Percentiles rank a stretch among this genome's conserved stretches.
Evolutionary conservation across 2,113 vertebrate genomes (phyloP).

Genomic region (Dascyllus trimaculatus): DNA sequence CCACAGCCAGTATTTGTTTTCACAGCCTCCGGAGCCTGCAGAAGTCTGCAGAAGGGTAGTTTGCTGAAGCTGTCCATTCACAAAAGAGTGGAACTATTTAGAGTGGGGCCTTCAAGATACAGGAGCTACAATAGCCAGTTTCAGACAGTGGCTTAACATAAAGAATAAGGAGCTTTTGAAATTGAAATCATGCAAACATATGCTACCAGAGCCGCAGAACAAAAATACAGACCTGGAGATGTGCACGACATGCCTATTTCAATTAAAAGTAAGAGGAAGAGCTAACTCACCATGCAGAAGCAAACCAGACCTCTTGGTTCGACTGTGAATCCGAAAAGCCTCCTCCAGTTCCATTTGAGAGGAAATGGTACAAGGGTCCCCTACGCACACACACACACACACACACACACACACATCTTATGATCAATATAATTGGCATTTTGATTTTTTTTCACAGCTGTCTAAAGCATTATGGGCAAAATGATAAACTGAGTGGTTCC

Average conservation of each 20-base stretch:
- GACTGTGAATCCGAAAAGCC: slow-evolving; percentile 91
- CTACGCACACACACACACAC: slow-evolving; percentile 73
- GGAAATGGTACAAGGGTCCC: slow-evolving; percentile 98
- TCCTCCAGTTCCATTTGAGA: slow-evolving; percentile 98
- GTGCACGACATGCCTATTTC: too few relatives aligned
- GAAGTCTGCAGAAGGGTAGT: not conserved
- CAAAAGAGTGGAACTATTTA: too few relatives aligned
- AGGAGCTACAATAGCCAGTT: not conserved
- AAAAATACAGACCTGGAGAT: not conserved
- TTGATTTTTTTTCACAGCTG: too few relatives aligned
- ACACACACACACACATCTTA: not conserved
- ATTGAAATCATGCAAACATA: not conserved
- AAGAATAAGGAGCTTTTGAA: not conserved
- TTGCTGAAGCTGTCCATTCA: not conserved
- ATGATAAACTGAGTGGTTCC: too few relatives aligned
- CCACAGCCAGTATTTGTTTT: not conserved
- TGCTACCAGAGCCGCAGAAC: not conserved
- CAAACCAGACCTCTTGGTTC: slow-evolving; percentile 86
- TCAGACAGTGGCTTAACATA: not conserved
- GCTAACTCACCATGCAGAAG: slow-evolving; percentile 88
- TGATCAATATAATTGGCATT: too few relatives aligned
- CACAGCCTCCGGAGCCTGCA: not conserved
- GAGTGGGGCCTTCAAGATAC: not conserved
- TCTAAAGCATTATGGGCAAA: too few relatives aligned
- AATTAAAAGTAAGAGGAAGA: too few relatives aligned